Evolutionary conservation across 2,888 invertebrate genomes (phyloP).

Genomic region (Cheiracanthium punctorium): DNA sequence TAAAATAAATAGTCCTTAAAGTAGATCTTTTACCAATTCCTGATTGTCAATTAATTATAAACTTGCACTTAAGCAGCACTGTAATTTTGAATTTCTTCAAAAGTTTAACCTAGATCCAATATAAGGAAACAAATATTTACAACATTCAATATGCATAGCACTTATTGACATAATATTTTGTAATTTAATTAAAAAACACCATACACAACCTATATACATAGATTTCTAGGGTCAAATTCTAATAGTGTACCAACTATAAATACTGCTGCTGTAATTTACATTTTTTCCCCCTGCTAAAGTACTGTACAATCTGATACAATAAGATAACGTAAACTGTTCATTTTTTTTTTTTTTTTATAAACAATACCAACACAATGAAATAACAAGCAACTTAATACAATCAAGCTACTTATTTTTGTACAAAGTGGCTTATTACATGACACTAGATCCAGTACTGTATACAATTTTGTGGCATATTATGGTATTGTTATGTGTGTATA

Average conservation of each 20-base stretch:
- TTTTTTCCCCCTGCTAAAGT: conserved; percentile 43
- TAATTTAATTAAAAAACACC: conserved; percentile 62
- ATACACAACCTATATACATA: conserved; percentile 65
- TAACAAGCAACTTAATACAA: conserved; percentile 7
- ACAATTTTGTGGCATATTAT: conserved; percentile 4
- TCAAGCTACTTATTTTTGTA: conserved; percentile 7
- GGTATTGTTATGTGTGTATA: conserved; percentile 23
- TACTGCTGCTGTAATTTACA: conserved; percentile 63
- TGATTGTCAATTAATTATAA: conserved; percentile 1
- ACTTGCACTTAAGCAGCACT: not conserved
- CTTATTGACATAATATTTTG: conserved; percentile 35
- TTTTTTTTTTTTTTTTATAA: conserved; percentile 6
- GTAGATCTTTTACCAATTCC: not conserved
- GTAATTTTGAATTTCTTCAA: not conserved
- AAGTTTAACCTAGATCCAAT: not conserved
- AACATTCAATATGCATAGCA: conserved; percentile 54
- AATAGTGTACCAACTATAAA: conserved; percentile 58
- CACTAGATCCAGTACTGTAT: not conserved
- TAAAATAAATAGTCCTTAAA: too few species aligned
- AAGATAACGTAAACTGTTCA: conserved; percentile 28
- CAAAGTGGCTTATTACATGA: not conserved
- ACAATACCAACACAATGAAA: conserved; percentile 2
- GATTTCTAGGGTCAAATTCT: conserved; percentile 51
- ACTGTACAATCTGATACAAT: conserved; percentile 59
- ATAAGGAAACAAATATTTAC: conserved; percentile 66